Percentiles rank a stretch among this genome's conserved stretches.
These are phyloP conservation scores for Chaitophorus viminalis DNA, from an alignment of 2,888 invertebrate species.

Conservation along the genomic window DNA sequence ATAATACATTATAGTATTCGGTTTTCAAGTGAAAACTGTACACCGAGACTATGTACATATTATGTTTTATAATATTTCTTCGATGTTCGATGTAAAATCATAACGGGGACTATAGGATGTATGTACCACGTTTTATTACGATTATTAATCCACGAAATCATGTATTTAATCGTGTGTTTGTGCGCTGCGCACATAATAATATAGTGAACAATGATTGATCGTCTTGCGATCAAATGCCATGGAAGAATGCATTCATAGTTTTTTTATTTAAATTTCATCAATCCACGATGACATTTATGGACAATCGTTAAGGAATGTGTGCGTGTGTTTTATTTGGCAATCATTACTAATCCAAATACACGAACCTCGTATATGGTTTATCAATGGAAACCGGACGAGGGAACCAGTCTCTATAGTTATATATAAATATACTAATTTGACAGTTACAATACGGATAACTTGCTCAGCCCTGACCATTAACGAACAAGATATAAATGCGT, in stretches of 20 bases:
- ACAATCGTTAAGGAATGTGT: constrained; percentile 1
- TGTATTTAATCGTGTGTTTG: neutral
- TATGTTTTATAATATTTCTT: neutral
- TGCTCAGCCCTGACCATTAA: constrained; percentile 6
- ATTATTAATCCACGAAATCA: neutral
- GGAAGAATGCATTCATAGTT: neutral
- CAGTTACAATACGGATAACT: constrained; percentile 26
- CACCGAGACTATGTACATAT: neutral
- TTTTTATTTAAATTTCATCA: constrained; percentile 27
- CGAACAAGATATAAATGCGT: constrained; percentile 29
- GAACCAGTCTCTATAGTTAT: neutral
- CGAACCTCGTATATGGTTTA: neutral
- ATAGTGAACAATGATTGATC: constrained; percentile 26
- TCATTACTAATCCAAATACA: constrained; percentile 19
- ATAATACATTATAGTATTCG: no score
- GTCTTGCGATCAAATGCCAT: neutral
- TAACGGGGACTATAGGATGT: neutral
- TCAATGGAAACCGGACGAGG: constrained; percentile 50
- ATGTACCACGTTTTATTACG: neutral
- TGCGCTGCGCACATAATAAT: no score
- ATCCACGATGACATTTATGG: constrained; percentile 7
- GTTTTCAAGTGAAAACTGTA: neutral
- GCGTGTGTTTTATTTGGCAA: constrained; percentile 15
- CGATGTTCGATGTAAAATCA: no score
- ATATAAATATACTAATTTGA: constrained; percentile 10